Evolutionary conservation across 2,113 vertebrate species (phyloP), one percentile per base, ranked within the genome.

Genomic region (Bambusicola thoracicus): DNA sequence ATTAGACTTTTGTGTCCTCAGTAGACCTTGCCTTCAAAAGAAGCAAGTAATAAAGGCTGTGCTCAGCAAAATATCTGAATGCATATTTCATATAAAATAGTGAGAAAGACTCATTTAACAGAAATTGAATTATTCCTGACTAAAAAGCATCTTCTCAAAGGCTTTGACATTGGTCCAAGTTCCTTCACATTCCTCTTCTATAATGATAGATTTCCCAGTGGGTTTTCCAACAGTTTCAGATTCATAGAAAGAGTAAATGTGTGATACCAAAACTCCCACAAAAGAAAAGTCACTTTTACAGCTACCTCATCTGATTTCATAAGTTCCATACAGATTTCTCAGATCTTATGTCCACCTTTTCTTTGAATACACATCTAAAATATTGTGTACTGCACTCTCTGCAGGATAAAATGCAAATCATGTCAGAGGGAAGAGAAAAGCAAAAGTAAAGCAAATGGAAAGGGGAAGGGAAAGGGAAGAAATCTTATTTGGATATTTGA

Each of bases 381-480:
- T 69, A n/a, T 79, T 91, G 84, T 43, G 32, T 4, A 59, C 49
- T 83, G 70, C 89, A 85, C 92, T 91, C 87, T 85, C 87, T 96
- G 7, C 38, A 89, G 87, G 92, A 85, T 38, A 91, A 85, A 80
- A 46, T 2, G 21, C 58, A 34, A 11, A 70, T 7, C 13, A 11
- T 7, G 16, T 5, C 74, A 69, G 48, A 44, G 56, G 27, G 5
- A 46, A 70, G 3, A 5, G 22, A 0, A 0, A 0, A 13, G 12
- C 29, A 61, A 59, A 21, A 10, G 24, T 61, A 89, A 14, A 0
- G 0, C 27, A 61, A 58, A 19, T 6, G 21, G 30, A 81, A 38
- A 25, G 20, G 14, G 24, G 13, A 62, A 38, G 10, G 10, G 16
- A 62, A 27, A 18, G 17, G 16, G 10, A 17, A 62, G 29, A 76